Base-by-base conservation (phyloP, 2,797 vertebrate genomes). In the Hydrolagus colliei region DNA sequence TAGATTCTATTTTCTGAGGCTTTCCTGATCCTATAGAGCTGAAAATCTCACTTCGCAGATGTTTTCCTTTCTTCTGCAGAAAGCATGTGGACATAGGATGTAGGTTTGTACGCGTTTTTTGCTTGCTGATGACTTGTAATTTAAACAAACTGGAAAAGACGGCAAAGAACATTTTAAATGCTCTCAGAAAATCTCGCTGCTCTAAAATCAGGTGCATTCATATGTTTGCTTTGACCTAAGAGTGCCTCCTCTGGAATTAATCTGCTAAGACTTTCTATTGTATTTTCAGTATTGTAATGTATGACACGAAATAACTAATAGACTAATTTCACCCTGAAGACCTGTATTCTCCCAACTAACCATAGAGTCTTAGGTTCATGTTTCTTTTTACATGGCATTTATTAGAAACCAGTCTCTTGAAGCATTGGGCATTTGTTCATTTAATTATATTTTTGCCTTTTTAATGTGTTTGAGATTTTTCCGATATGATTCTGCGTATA, bases 121-220 rank as follows among this genome's bases (percentile, higher is more conserved):
- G 41, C 41, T 52, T 6, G 41, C 41, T 52, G 41, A 52, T 52
- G 41, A 52, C 41, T 52, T 52, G 41, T 52, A 52, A 52, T 52
- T 52, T 52, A 52, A 52, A 52, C 41, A 52, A 52, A 52, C 41
- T 52, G 41, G 3, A 52, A 27, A 27, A 27, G 1, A 27, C 27
- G 27, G 27, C 27, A 27, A 27, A 27, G 27, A 27, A 27, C 91
- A 91, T 90, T 89, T 95, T 95, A 95, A 95, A 94, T 95, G 94
- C 94, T 95, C 92, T 93, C 93, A 95, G 93, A 95, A 94, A 94
- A 93, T 93, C 92, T 92, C 93, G 95, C 95, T 95, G 94, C 91
- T 90, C 91, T 88, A 91, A 95, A 94, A 95, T 95, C 95, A 95
- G 94, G 93, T 93, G 95, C 93, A 94, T 91, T 92, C 93, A 93